A percentile compares a stretch with the other conserved stretches of the same genome.
These are phyloP conservation scores for Eutrigla gurnardus DNA, from an alignment of 2,797 vertebrate species.

Conservation along the genomic window DNA sequence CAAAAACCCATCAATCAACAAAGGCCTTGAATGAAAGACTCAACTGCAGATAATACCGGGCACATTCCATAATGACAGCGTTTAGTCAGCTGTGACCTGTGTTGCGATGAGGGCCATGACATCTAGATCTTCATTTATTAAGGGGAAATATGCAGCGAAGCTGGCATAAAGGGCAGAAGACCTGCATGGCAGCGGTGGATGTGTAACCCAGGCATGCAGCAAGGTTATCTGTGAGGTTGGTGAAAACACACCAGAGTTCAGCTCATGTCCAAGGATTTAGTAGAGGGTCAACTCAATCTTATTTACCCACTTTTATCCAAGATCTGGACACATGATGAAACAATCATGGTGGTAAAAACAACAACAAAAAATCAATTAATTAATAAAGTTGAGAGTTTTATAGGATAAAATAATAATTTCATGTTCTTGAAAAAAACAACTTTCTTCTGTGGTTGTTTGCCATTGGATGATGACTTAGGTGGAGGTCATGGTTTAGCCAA, in stretches of 20 bases:
- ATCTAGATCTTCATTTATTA: slow-evolving; percentile 53
- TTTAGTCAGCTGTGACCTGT: slow-evolving; percentile 75
- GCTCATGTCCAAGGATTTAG: slow-evolving; percentile 3
- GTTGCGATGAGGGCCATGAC: slow-evolving; percentile 51
- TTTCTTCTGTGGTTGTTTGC: slow-evolving; percentile 30
- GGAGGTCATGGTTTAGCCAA: slow-evolving; percentile 62
- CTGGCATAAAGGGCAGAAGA: slow-evolving; percentile 27
- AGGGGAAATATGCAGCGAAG: slow-evolving; percentile 43
- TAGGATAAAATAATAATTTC: not conserved
- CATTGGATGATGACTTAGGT: slow-evolving; percentile 44
- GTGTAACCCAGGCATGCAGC: not conserved
- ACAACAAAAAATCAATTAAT: slow-evolving; percentile 2
- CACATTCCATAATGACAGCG: slow-evolving; percentile 75
- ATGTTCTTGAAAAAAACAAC: slow-evolving; percentile 6
- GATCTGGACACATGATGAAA: too few species aligned
- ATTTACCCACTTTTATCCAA: not conserved
- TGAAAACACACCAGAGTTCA: slow-evolving; percentile 31
- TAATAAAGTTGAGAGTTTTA: slow-evolving; percentile 4
- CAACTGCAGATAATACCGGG: slow-evolving; percentile 69
- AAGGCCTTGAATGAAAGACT: slow-evolving; percentile 72
- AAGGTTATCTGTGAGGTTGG: not conserved
- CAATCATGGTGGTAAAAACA: not conserved
- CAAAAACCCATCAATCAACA: slow-evolving; percentile 84
- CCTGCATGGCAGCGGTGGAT: slow-evolving; percentile 12
- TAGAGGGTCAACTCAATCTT: not conserved